Base-by-base conservation (phyloP, 2,888 invertebrate species). In the Tipula unca region DNA sequence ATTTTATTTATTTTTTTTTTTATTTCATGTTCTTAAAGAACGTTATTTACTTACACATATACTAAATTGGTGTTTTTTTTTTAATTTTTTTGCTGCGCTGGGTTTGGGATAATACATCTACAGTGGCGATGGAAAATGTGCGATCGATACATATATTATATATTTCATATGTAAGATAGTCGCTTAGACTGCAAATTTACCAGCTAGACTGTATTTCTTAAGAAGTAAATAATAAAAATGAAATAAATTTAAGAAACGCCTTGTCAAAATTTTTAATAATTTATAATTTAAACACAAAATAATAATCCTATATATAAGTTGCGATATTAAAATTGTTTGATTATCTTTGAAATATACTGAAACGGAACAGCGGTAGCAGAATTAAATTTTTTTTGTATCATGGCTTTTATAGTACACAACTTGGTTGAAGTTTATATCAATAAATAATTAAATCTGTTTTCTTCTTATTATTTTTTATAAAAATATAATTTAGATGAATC, bases 251-350 rank as follows among this genome's bases (percentile, higher is more conserved):
- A 48, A n/a, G 20, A 48, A 48, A 4, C 69, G 69, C 69, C 69
- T 69, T 69, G 69, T 69, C 69, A 69, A 69, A 69, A 17, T n/a
- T 4, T 54, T 17, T 54, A n/a, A 54, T 54, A 54, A 54, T 69
- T 69, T 69, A 69, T 25, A 69, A 69, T 69, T 69, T 69, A 69
- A 25, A 25, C 25, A 54, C 69, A 69, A 69, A 69, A 69, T 69
- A 69, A 69, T 69, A 69, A 69, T 69, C 69, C 25, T 69, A 69
- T 69, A 69, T 69, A 69, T 69, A 69, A 69, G 69, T 25, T 25
- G n/a, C n/a, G 69, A 69, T 69, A 69, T 69, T 69, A 69, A 69
- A 69, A 69, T 25, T 69, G 69, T 69, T 69, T 69, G 69, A 69
- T 69, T 69, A 69, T 25, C 69, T 6, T 69, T 69, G 69, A 69